phyloP scores from a whole-genome alignment of 2,113 vertebrate species.

The Nibea coibor region DNA sequence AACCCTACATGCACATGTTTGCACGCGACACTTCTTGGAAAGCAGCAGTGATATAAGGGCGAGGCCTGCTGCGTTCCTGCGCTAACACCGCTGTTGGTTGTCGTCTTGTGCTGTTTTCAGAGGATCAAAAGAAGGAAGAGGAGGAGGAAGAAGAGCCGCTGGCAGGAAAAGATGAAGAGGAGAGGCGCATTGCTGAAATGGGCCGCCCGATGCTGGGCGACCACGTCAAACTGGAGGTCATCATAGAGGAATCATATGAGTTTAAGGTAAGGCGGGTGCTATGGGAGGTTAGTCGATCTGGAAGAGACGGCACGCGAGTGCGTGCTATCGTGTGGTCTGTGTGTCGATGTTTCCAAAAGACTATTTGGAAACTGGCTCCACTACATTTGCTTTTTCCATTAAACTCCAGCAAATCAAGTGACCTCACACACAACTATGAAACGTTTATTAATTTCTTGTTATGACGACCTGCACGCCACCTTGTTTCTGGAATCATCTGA shows the following conservation, averaged over 20 bases:
- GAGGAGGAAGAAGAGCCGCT: slow-evolving; percentile 86
- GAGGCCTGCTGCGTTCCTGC: not conserved
- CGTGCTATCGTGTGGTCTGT: not conserved
- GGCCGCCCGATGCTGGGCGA: slow-evolving; percentile 95
- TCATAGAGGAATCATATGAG: slow-evolving; percentile 99
- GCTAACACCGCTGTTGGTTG: slow-evolving; percentile 26
- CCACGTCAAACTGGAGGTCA: slow-evolving; percentile 93
- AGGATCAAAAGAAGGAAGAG: slow-evolving; percentile 84
- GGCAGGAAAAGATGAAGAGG: slow-evolving; percentile 93
- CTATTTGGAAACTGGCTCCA: not conserved
- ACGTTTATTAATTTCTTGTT: too few relatives aligned
- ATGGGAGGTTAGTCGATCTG: not conserved
- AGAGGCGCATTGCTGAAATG: slow-evolving; percentile 95
- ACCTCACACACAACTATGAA: too few relatives aligned
- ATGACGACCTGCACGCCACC: not conserved
- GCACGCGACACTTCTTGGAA: not conserved
- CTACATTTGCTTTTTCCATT: too few relatives aligned
- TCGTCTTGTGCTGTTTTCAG: slow-evolving; percentile 78
- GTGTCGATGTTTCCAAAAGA: not conserved
- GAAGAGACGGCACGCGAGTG: not conserved
- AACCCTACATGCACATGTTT: not conserved
- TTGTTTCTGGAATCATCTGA: not conserved
- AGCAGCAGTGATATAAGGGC: not conserved
- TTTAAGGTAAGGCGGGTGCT: slow-evolving; percentile 89
- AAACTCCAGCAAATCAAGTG: too few relatives aligned